Evolutionary conservation across 2,797 vertebrate genomes (phyloP).

Genomic region (Lemur catta): DNA sequence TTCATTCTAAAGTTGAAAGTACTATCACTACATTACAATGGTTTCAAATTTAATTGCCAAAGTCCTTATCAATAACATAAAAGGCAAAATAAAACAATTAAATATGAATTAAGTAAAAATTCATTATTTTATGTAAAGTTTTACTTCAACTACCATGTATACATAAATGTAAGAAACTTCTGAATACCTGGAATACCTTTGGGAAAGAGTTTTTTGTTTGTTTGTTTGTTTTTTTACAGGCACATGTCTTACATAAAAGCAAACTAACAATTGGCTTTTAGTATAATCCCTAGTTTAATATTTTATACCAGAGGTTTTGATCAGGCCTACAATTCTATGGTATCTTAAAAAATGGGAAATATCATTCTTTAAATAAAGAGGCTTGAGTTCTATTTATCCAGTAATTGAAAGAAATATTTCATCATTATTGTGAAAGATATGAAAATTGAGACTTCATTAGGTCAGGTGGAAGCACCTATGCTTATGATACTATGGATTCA

Average conservation of each 20-base stretch:
- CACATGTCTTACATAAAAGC: not conserved
- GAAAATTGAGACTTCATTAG: not conserved
- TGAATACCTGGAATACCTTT: not conserved
- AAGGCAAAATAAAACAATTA: not conserved
- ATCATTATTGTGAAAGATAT: not conserved
- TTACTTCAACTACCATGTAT: not conserved
- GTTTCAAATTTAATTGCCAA: not conserved
- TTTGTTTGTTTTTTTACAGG: not conserved
- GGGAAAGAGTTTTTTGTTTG: not conserved
- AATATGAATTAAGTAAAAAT: not conserved
- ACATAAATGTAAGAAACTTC: not conserved
- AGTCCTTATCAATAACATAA: not conserved
- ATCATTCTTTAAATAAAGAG: not conserved
- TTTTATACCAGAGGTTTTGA: not conserved
- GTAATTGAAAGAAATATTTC: not conserved
- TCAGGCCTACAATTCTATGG: not conserved
- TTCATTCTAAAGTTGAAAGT: conserved; percentile 28
- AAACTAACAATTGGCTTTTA: not conserved
- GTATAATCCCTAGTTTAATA: not conserved
- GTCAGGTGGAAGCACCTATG: not conserved
- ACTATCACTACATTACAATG: not conserved
- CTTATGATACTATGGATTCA: not conserved
- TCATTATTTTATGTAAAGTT: not conserved
- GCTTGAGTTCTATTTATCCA: not conserved
- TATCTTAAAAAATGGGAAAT: not conserved